Evolutionary conservation across 2,888 invertebrate species (phyloP), one percentile per base, ranked within the genome.

Genomic region (Panzeria rudis): DNA sequence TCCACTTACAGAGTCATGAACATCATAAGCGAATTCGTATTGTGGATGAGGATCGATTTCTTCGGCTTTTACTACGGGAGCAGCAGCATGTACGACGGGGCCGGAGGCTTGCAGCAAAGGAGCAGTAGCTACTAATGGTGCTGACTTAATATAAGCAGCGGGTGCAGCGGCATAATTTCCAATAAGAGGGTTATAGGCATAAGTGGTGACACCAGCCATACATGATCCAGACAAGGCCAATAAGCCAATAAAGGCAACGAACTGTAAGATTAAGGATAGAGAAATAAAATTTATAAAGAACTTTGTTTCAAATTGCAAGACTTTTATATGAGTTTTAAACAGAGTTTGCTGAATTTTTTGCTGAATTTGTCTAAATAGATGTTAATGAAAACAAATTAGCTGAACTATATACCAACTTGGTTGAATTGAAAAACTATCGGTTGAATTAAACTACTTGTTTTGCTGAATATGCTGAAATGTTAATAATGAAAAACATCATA

Each of bases 1-100:
- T 47, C 94, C 94, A 85, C 94, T 94, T 59, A 93, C 88, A 29
- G 93, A 92, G 86, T 94, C 94, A 86, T 93, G 93, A n/a, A 93
- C 93, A 66, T 92, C 91, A 85, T 94, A 94, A 6, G 92, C 93
- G 88, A 93, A 94, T 75, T 93, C 93, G 87, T 94, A 94, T 15
- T 89, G 90, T 0, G 91, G 90, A 11, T 89, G 77, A 1, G 90
- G 88, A 59, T 90, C 90, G 61, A 90, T 80, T 86, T 92, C 91
- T 59, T 78, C 75, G 3, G 81, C 66, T 15, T 83, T 82, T 44
- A 79, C 78, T 6, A 68, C 71, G 20, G 80, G 50, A n/a, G 71
- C 73, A 47, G 71, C 69, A 47, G 83, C 62, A 25, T 69, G 15
- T 11, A 69, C 59, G 68, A 84, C 54, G 11, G 83, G 78, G 3